These are phyloP conservation scores for Liparis tanakae DNA, from an alignment of 2,797 vertebrate genomes.

Conservation along the genomic window DNA sequence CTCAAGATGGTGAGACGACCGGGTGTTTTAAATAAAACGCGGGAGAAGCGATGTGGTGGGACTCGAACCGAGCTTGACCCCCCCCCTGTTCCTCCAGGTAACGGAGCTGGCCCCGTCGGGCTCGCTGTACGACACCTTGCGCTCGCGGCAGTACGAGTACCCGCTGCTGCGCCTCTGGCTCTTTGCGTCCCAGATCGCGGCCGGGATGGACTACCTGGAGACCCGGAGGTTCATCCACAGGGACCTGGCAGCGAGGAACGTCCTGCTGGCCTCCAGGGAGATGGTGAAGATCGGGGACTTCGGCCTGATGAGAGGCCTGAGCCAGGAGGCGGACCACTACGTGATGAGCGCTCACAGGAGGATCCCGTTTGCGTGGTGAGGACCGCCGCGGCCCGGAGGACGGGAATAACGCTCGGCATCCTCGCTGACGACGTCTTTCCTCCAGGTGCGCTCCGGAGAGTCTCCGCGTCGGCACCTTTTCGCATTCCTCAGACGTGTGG, in stretches of 20 bases:
- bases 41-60: accelerated
- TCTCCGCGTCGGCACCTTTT: constrained; percentile 88
- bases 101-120: constrained; percentile 88
- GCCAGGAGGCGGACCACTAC: constrained; percentile 84
- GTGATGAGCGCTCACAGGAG: constrained; percentile 88
- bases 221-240: constrained; percentile 86
- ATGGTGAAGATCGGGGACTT: constrained; percentile 91
- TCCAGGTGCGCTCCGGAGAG: constrained; percentile 93
- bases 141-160: constrained; percentile 77
- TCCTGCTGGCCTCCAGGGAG: constrained; percentile 85
- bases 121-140: constrained; percentile 87
- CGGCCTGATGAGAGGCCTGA: constrained; percentile 88
- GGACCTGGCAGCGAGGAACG: constrained; percentile 89
- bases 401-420: background rate
- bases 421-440: background rate
- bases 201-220: constrained; percentile 90
- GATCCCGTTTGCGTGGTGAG: constrained; percentile 93
- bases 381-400: background rate
- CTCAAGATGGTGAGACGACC: constrained; percentile 88
- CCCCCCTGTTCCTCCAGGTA: constrained; percentile 76
- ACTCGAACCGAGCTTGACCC: background rate
- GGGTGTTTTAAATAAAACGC: background rate
- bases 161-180: constrained; percentile 87
- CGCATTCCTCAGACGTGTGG: constrained; percentile 91
- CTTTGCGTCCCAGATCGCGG: constrained; percentile 86